Evolutionary conservation across 1,140 invertebrate species (phyloP), one percentile per base, ranked within the genome.

Genomic region (Potamilus streckersoni): DNA sequence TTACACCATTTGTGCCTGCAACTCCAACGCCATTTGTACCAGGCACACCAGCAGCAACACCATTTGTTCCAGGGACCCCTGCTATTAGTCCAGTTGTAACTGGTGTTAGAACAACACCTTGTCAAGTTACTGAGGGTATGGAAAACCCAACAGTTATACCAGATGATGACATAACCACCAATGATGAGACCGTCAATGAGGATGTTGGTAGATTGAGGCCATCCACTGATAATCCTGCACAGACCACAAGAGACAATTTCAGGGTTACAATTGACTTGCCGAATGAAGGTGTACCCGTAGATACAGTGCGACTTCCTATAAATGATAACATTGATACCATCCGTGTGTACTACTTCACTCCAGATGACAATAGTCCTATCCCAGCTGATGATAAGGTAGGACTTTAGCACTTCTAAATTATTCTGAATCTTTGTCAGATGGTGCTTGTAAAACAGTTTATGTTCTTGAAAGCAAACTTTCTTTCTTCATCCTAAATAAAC

Each of bases 261-360:
- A 77, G 72, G 55, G 75, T 77, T 1, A 72, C 70, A n/a, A 60
- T 77, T 19, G 75, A 77, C 58, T 64, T 77, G 14, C 70, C 75
- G 15, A 17, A 20, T 2, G 62, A 71, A 2, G 75, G 75, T 13
- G 65, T 72, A 20, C 56, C 60, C 38, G 6, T 77, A 17, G 75
- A 77, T 27, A 71, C 64, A 67, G 56, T 77, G 23, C 19, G 20
- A 14, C 55, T 77, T 19, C 75, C 75, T 2, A 66, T 60, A 31
- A 66, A 72, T 38, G 31, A 60, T 1, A 77, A 77, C 38, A 77
- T 77, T n/a, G 68, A 77, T 58, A 31, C 62, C 2, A 64, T 77
- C 6, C 15, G 16, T 27, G 75, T 77, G 13, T 77, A 67, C 31
- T 72, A 72, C 57, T n/a, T 20, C 4, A 55, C 69, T 15, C 63